Base-by-base conservation (phyloP, 2,888 invertebrate species). In the Agonopterix alstromeriana region DNA sequence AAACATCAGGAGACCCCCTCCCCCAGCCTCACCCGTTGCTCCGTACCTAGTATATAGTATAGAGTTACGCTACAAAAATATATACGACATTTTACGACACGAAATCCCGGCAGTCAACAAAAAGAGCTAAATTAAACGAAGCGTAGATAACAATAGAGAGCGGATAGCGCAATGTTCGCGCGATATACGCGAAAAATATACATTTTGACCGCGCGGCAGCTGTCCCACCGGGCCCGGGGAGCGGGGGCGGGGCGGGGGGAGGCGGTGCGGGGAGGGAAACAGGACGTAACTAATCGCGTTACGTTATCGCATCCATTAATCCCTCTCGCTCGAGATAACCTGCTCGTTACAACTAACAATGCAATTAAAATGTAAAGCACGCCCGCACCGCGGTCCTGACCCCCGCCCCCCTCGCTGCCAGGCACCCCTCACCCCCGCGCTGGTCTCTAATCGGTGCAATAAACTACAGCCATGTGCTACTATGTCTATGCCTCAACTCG, bases 331-430 rank as follows among this genome's bases (percentile, higher is more conserved):
- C 52, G 52, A 54, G 56, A 56, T 56, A 54, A 54, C 56, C 54
- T 51, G 54, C 56, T 54, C 52, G 54, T 53, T 53, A 56, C 53
- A 54, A 56, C 56, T 55, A 56, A 56, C 56, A 56, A 55, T 55
- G 56, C 56, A 58, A 58, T 58, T 58, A 58, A 55, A 58, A 58
- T 53, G 56, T 55, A 52, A 53, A 54, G 51, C 55, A 49, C 55
- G 52, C 47, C 45, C 50, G 43, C 35, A n/a, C 10, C 38, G 10
- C 38, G 38, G 38, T n/a, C 38, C 38, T 48, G 12, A 10, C 43
- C 10, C 44, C n/a, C 42, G 36, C 42, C 35, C 47, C 35, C 47
- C 17, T 9, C 11, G 27, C 42, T 42, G 36, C 40, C 45, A 9
- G 42, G 11, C 41, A 8, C 11, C 11, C 35, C 41, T 17, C 45